Percentiles rank a stretch among this genome's conserved stretches.
phyloP scores from a whole-genome alignment of 2,888 invertebrate species.

The Cephus runcator region DNA sequence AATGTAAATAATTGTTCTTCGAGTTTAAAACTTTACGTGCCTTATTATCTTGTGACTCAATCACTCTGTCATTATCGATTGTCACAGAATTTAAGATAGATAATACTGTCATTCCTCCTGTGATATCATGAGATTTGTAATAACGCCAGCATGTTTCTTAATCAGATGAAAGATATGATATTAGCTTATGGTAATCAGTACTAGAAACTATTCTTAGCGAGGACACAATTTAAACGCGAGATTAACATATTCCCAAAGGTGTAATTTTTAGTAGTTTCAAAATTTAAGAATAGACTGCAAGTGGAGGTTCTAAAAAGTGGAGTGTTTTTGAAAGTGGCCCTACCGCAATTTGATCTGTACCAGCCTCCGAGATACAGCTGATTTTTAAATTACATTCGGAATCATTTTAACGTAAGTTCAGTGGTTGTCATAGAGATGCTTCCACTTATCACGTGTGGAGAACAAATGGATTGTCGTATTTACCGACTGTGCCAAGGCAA shows the following conservation, averaged over 20 bases:
- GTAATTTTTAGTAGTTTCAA: no score
- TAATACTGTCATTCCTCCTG: background rate
- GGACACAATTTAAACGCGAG: background rate
- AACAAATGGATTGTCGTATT: no score
- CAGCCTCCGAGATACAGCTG: no score
- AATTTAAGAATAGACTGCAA: no score
- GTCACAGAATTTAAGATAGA: background rate
- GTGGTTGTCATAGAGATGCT: no score
- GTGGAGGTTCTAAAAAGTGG: no score
- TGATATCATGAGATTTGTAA: background rate
- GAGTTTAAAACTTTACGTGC: background rate
- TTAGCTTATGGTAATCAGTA: background rate
- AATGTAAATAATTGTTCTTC: background rate
- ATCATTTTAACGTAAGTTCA: no score
- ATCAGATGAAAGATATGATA: background rate
- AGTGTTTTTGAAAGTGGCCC: no score
- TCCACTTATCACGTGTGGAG: no score
- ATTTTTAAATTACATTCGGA: no score
- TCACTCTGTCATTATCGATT: background rate
- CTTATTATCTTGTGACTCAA: background rate
- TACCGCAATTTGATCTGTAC: no score
- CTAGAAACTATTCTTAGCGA: background rate
- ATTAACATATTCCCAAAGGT: background rate
- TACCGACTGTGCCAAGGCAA: no score
- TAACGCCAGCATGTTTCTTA: background rate